Percentiles rank a stretch among this genome's conserved stretches.
These are phyloP conservation scores for Ericerus pela DNA, from an alignment of 1,140 invertebrate species.

Conservation along the genomic window DNA sequence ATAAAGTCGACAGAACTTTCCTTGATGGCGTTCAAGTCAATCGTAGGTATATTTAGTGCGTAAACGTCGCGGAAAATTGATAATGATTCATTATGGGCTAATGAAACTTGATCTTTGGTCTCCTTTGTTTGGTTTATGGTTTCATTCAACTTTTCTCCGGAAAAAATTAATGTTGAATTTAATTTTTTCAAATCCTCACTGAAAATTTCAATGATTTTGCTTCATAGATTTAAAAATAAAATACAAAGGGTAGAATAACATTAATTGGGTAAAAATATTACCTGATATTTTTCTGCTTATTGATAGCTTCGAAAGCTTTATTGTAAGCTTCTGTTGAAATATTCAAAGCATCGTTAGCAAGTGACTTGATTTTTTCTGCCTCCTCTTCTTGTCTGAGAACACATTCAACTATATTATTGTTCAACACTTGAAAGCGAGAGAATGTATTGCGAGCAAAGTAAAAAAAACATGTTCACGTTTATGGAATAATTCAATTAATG, in stretches of 20 bases:
- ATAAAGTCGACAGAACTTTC: constrained; percentile 44
- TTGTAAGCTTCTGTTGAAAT: constrained; percentile 64
- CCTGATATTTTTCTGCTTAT: constrained; percentile 62
- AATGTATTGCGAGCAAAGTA: too few relatives aligned
- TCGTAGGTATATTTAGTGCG: constrained; percentile 51
- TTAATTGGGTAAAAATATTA: constrained; percentile 24
- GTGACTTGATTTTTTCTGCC: constrained; percentile 56
- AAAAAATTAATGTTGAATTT: constrained; percentile 38
- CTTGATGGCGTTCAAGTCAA: constrained; percentile 54
- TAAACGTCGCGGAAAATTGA: constrained; percentile 58
- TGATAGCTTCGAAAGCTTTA: constrained; percentile 62
- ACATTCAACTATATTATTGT: too few relatives aligned
- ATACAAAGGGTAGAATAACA: constrained; percentile 18
- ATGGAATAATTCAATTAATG: too few relatives aligned
- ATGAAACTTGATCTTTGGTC: constrained; percentile 50
- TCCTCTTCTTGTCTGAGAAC: constrained; percentile 46
- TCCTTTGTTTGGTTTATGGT: constrained; percentile 52
- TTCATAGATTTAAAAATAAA: too few relatives aligned
- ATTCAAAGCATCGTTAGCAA: constrained; percentile 66
- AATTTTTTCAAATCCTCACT: constrained; percentile 47
- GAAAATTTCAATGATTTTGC: constrained; percentile 27
- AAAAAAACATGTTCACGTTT: too few relatives aligned
- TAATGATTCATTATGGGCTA: constrained; percentile 64
- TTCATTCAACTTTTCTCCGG: constrained; percentile 47
- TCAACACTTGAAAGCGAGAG: too few relatives aligned